Evolutionary conservation across 2,113 vertebrate genomes (phyloP).

Genomic region (Tautogolabrus adspersus): DNA sequence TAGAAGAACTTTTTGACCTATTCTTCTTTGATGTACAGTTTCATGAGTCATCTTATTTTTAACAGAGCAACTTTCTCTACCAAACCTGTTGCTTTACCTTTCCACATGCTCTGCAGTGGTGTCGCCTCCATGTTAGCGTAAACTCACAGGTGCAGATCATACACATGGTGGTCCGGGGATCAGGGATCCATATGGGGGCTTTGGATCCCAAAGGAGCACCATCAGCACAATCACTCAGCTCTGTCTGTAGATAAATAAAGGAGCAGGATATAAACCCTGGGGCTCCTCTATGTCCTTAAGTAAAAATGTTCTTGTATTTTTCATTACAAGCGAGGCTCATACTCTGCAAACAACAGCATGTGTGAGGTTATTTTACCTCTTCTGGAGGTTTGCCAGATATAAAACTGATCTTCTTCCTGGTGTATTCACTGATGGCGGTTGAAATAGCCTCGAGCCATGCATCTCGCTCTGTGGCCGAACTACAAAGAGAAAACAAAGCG

Average conservation of each 20-base stretch:
- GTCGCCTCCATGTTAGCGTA: conserved; percentile 94
- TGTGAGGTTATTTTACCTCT: conserved; percentile 71
- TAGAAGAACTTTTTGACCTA: background rate
- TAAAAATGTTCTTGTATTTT: background rate
- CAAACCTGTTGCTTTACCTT: conserved; percentile 83
- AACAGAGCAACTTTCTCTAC: background rate
- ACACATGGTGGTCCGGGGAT: conserved; percentile 95
- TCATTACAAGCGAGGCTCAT: background rate
- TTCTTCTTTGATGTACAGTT: background rate
- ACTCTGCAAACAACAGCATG: background rate
- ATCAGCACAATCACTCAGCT: conserved; percentile 76
- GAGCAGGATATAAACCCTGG: background rate
- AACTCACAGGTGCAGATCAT: conserved; percentile 99
- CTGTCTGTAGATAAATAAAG: conserved; percentile 74
- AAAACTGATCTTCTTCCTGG: conserved; percentile 94
- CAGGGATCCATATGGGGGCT: conserved; percentile 98
- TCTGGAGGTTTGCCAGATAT: conserved; percentile 88
- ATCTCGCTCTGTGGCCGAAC: conserved; percentile 94
- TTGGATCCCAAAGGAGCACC: conserved; percentile 90
- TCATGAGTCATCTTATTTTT: background rate
- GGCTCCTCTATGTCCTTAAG: too few species aligned
- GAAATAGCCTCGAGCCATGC: conserved; percentile 95
- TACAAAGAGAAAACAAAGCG: conserved; percentile 62
- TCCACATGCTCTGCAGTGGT: conserved; percentile 96
- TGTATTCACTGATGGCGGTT: conserved; percentile 91